These are phyloP conservation scores for Oryzias curvinotus DNA, from an alignment of 2,113 vertebrate species.

Conservation along the genomic window DNA sequence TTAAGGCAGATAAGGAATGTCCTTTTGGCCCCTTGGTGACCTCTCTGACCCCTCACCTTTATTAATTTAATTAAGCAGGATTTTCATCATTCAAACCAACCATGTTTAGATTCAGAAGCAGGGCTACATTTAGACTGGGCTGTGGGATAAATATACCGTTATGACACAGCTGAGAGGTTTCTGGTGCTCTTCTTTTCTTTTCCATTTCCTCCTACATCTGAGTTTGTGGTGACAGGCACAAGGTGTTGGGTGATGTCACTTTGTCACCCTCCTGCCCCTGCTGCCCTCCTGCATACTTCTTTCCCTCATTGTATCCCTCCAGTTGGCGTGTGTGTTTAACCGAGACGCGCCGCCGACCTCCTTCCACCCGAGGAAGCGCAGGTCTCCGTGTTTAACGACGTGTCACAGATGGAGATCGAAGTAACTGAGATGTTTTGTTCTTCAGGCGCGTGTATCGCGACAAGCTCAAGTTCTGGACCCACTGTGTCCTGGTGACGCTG, in stretches of 20 bases:
- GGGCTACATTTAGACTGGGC: no score
- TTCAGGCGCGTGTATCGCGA: constrained; percentile 92
- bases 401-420: neutral
- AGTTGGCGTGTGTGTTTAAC: neutral
- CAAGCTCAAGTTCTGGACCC: constrained; percentile 98
- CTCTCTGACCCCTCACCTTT: no score
- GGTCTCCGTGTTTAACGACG: neutral
- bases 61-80: no score
- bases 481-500: constrained; percentile 91
- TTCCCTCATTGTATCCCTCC: neutral
- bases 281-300: constrained; percentile 31
- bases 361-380: neutral
- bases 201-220: constrained; percentile 2
- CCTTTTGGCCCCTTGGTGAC: no score
- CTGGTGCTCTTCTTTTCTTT: neutral
- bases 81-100: no score
- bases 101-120: no score
- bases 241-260: constrained; percentile 57
- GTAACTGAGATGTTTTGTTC: neutral
- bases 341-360: neutral
- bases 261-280: constrained; percentile 38
- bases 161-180: neutral
- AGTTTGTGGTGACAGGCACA: constrained; percentile 30
- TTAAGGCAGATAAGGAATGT: no score
- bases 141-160: no score